Evolutionary conservation across 1,140 invertebrate species (phyloP).

Genomic region (Acyrthosiphon pisum): DNA sequence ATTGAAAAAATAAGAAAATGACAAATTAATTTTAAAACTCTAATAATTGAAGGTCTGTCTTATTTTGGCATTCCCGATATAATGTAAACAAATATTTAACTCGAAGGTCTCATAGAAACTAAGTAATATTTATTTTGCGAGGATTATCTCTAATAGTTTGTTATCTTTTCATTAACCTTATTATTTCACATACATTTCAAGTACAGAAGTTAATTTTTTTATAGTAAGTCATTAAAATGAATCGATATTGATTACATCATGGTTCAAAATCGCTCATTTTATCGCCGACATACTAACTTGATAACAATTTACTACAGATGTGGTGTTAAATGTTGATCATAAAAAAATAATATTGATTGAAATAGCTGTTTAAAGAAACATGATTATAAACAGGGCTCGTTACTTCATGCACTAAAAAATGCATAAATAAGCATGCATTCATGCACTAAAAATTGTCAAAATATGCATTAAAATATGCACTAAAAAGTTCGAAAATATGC

Average conservation of each 20-base stretch:
- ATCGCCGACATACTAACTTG: not conserved
- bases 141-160: not conserved
- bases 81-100: not conserved
- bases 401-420: no score
- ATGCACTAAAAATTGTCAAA: no score
- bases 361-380: not conserved
- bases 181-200: not conserved
- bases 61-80: not conserved
- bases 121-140: not conserved
- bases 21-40: not conserved
- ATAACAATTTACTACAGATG: not conserved
- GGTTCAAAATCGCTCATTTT: not conserved
- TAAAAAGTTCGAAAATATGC: no score
- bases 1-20: not conserved
- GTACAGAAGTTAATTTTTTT: not conserved
- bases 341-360: not conserved
- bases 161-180: slow-evolving; percentile 17
- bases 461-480: no score
- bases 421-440: no score
- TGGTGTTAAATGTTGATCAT: not conserved
- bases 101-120: not conserved
- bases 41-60: not conserved
- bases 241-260: slow-evolving; percentile 11
- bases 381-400: no score
- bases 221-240: not conserved